Evolutionary conservation across 1,140 invertebrate species (phyloP).

Genomic region (Drosophila pseudoobscura): DNA sequence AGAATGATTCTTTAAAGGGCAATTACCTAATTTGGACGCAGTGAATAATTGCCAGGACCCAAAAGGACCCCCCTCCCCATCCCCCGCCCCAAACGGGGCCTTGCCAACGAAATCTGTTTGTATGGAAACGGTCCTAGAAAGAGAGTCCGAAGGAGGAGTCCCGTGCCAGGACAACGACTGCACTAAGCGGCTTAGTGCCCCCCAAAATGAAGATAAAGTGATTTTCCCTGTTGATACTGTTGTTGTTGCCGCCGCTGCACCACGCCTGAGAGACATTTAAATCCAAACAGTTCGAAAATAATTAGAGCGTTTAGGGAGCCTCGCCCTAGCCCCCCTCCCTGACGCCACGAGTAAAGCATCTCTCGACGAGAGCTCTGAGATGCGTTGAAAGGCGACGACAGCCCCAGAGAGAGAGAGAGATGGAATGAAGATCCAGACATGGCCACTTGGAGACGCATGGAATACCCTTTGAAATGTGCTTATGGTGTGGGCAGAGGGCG

Average conservation of each 20-base stretch:
- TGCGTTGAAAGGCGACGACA: constrained; percentile 7
- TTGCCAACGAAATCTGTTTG: constrained; percentile 54
- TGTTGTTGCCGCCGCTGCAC: constrained; percentile 30
- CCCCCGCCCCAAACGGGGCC: too few species aligned
- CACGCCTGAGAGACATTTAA: constrained; percentile 66
- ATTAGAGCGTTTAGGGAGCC: constrained; percentile 75
- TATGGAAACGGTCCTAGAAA: constrained; percentile 31
- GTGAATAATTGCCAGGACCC: constrained; percentile 70
- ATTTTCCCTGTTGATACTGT: constrained; percentile 40
- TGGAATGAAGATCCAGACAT: constrained; percentile 16
- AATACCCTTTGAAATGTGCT: constrained; percentile 18
- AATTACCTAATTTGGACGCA: constrained; percentile 80
- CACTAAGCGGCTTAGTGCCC: constrained; percentile 77
- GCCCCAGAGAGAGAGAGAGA: not conserved
- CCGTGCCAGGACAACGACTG: constrained; percentile 40
- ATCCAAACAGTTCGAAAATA: constrained; percentile 77
- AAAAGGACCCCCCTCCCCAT: not conserved
- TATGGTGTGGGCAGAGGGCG: too few species aligned
- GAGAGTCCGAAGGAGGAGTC: constrained; percentile 1
- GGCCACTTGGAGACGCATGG: constrained; percentile 1
- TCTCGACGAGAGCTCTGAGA: not conserved
- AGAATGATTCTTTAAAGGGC: constrained; percentile 81
- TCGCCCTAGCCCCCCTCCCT: too few species aligned
- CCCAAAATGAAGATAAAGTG: constrained; percentile 75
- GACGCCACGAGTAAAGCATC: constrained; percentile 12